Evolutionary conservation across 1,140 invertebrate genomes (phyloP).

Genomic region (Hesperophylax magnus): DNA sequence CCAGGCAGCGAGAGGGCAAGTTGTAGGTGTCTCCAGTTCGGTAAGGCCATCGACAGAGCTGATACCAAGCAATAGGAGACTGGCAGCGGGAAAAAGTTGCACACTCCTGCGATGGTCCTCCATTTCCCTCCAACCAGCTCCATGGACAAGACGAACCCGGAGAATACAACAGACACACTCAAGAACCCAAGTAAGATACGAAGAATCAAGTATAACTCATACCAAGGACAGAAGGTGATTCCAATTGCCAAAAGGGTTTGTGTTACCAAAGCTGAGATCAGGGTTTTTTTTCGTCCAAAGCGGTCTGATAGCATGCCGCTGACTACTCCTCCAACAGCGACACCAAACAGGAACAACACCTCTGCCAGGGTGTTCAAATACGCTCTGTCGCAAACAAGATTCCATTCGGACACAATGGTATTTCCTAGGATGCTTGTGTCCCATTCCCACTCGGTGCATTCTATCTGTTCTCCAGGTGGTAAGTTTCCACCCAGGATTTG

Average conservation of each 20-base stretch:
- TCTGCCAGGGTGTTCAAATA: slow-evolving; percentile 76
- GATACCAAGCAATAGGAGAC: slow-evolving; percentile 82
- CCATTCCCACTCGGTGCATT: slow-evolving; percentile 79
- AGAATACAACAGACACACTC: slow-evolving; percentile 81
- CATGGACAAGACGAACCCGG: slow-evolving; percentile 80
- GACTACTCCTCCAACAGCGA: slow-evolving; percentile 78
- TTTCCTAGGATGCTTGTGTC: slow-evolving; percentile 73
- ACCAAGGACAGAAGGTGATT: slow-evolving; percentile 76
- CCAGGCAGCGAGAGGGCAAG: slow-evolving; percentile 80
- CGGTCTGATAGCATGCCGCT: slow-evolving; percentile 82
- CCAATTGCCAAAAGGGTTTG: slow-evolving; percentile 76
- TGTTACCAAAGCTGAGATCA: slow-evolving; percentile 78
- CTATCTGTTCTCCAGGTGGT: slow-evolving; percentile 46
- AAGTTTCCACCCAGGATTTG: slow-evolving; percentile 29
- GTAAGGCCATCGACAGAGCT: slow-evolving; percentile 78
- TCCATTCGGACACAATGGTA: slow-evolving; percentile 78
- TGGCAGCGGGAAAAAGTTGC: slow-evolving; percentile 80
- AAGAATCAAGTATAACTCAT: slow-evolving; percentile 75
- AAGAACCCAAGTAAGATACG: slow-evolving; percentile 77
- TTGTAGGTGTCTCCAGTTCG: slow-evolving; percentile 82
- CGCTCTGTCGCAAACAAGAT: slow-evolving; percentile 76
- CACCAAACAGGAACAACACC: slow-evolving; percentile 79
- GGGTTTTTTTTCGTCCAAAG: slow-evolving; percentile 82
- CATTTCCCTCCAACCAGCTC: slow-evolving; percentile 82
- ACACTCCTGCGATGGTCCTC: slow-evolving; percentile 81